Conservation (phyloP, 2,113 vertebrate genomes). For the Otocyon megalotis region DNA sequence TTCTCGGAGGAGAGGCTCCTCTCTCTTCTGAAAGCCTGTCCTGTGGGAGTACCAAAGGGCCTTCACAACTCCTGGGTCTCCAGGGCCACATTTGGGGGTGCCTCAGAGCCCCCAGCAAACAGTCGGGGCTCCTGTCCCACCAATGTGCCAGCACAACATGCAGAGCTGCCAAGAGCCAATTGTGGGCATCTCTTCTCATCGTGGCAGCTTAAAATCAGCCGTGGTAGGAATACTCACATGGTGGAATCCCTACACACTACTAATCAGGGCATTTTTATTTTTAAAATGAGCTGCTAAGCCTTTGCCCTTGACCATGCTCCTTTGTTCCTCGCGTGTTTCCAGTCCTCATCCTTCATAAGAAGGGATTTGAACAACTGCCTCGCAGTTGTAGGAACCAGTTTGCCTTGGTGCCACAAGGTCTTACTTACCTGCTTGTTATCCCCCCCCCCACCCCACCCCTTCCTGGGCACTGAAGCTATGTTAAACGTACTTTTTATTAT, state of each 20-base stretch:
- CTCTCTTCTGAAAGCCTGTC: constrained; percentile 35
- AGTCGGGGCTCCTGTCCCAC: background rate
- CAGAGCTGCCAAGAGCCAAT: background rate
- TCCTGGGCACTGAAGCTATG: background rate
- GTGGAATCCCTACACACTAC: background rate
- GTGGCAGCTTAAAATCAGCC: background rate
- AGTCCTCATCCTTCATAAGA: background rate
- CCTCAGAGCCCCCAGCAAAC: background rate
- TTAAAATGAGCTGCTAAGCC: background rate
- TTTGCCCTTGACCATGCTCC: background rate
- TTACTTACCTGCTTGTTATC: constrained; percentile 45
- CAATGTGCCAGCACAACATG: background rate
- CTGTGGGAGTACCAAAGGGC: constrained; percentile 5
- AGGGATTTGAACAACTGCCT: background rate
- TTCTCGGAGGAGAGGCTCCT: constrained; percentile 28
- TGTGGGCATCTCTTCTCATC: background rate
- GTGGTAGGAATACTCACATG: background rate
- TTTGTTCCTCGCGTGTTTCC: constrained; percentile 8
- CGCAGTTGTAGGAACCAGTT: background rate
- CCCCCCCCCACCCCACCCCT: background rate
- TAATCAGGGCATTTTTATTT: constrained; percentile 31
- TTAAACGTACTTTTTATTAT: background rate
- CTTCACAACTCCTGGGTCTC: background rate
- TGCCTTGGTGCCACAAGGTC: background rate
- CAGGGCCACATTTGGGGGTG: background rate